A percentile compares a stretch with the other conserved stretches of the same genome.
Conservation (phyloP, 2,797 vertebrate genomes). For the Erpetoichthys calabaricus region DNA sequence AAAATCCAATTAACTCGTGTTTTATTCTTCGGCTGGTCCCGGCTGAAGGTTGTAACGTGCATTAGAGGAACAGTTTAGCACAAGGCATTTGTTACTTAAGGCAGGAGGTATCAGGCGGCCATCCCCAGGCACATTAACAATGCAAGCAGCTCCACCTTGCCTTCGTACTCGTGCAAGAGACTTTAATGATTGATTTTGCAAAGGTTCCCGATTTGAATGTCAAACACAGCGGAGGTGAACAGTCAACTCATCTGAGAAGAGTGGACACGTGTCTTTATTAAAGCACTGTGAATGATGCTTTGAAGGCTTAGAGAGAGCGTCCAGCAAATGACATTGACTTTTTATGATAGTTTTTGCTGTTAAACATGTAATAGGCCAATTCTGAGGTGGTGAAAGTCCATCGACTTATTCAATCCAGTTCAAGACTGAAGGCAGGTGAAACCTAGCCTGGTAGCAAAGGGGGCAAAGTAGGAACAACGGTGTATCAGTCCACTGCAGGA, state of each 20-base stretch:
- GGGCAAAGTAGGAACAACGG: too few relatives aligned
- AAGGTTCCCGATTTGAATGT: constrained; percentile 25
- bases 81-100: background rate
- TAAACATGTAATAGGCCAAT: too few relatives aligned
- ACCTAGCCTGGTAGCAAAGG: too few relatives aligned
- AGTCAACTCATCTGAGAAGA: background rate
- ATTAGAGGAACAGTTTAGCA: background rate
- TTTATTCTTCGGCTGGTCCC: background rate
- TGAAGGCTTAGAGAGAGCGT: too few relatives aligned
- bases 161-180: background rate
- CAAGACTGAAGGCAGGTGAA: too few relatives aligned
- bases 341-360: too few relatives aligned
- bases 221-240: constrained; percentile 14
- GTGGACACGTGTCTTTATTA: background rate
- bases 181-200: constrained; percentile 28
- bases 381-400: too few relatives aligned
- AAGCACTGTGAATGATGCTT: too few relatives aligned
- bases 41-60: background rate
- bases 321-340: too few relatives aligned
- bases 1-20: background rate
- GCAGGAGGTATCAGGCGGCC: background rate
- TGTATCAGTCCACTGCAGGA: too few relatives aligned
- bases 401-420: too few relatives aligned
- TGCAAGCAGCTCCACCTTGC: background rate
- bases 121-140: background rate